Percentiles rank a stretch among this genome's conserved stretches.
These are phyloP conservation scores for Paramuricea clavata DNA, from an alignment of 92 coral and sea anemone species.

Conservation along the genomic window DNA sequence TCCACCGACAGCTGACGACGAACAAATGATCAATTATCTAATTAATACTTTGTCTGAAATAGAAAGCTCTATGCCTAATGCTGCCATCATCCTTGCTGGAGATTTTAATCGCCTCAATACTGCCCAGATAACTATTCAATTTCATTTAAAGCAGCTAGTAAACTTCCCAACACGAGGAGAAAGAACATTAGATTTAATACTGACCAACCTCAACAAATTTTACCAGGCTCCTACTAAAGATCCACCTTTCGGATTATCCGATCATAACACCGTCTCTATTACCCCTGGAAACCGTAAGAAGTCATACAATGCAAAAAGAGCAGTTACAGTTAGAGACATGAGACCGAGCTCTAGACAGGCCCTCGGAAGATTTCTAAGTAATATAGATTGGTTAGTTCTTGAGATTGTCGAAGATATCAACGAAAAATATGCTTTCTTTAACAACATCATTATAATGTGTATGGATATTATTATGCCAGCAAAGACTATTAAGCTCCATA, in stretches of 20 bases:
- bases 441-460: not conserved
- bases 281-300: not conserved
- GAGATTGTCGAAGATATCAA: not conserved
- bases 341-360: not conserved
- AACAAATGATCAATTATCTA: too few relatives aligned
- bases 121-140: too few relatives aligned
- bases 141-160: too few relatives aligned
- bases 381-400: not conserved
- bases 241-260: too few relatives aligned
- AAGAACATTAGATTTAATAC: too few relatives aligned
- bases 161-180: too few relatives aligned
- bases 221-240: not conserved
- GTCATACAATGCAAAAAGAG: not conserved
- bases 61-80: too few relatives aligned
- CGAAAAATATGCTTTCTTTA: constrained; percentile 42
- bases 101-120: too few relatives aligned
- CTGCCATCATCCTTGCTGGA: too few relatives aligned
- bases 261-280: not conserved
- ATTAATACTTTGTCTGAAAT: too few relatives aligned
- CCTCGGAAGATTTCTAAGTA: not conserved
- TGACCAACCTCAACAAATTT: too few relatives aligned
- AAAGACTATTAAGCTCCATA: constrained; percentile 53
- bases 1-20: constrained; percentile 4
- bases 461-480: constrained; percentile 71
- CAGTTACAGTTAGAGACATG: not conserved